phyloP scores from a whole-genome alignment of 92 coral and sea anemone species.

The Siderastrea siderea region DNA sequence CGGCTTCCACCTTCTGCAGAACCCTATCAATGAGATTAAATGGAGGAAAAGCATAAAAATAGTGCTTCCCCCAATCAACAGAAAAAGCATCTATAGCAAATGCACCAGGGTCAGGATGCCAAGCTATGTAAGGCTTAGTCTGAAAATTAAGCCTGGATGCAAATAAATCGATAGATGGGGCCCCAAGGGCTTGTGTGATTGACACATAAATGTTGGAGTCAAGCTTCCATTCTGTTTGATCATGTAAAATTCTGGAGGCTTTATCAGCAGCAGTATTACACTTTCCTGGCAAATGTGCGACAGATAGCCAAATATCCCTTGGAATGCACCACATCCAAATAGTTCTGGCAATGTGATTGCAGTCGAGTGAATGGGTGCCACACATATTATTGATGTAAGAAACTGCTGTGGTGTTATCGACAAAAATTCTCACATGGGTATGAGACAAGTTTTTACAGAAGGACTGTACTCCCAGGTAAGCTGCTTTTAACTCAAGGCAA shows the following conservation, averaged over 20 bases:
- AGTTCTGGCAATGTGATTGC: conserved; percentile 39
- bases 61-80: conserved; percentile 8
- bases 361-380: conserved; percentile 54
- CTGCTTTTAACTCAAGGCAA: conserved; percentile 64
- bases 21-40: conserved; percentile 34
- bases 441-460: conserved; percentile 16
- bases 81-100: conserved; percentile 38
- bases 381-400: conserved; percentile 65
- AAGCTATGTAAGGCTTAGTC: conserved; percentile 36
- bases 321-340: conserved; percentile 73
- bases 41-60: conserved; percentile 38
- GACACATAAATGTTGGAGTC: conserved; percentile 9
- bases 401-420: conserved; percentile 68
- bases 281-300: conserved; percentile 68
- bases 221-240: conserved; percentile 14
- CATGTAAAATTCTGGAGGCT: conserved; percentile 5
- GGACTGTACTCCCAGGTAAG: conserved; percentile 35
- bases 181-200: conserved; percentile 7
- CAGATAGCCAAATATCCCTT: conserved; percentile 37
- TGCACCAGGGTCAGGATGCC: conserved; percentile 58
- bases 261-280: conserved; percentile 16
- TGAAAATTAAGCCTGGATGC: conserved; percentile 40
- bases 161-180: conserved; percentile 36
- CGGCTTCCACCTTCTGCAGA: too few relatives aligned
- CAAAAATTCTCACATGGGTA: conserved; percentile 33